Base-by-base conservation (phyloP, 2,797 vertebrate species). In the Pristis pectinata region DNA sequence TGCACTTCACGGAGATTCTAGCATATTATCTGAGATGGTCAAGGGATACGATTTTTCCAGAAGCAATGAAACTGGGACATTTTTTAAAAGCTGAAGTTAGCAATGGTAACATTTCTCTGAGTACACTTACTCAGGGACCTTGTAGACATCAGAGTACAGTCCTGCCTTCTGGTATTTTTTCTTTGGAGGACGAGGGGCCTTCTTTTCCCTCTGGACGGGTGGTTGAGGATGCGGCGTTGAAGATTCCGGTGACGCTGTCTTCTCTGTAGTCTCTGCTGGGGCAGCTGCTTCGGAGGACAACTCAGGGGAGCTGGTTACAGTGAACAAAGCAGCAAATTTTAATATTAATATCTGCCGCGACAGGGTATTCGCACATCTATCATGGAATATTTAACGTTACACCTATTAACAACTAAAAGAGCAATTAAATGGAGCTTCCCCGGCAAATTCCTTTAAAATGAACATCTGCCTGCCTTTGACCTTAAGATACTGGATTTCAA, bases 61-160 rank as follows among this genome's bases (percentile, higher is more conserved):
- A 56, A 27, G 15, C 30, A 87, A 87, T 5, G 27, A 13, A 59
- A 53, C 24, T 56, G 19, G 27, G 11, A 49, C 44, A 11, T 17
- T 77, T n/a, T n/a, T 41, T 10, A 11, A 9, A 41, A 22, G n/a
- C n/a, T n/a, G 27, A 85, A 53, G 13, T 30, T 6, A 30, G 49
- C 13, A 30, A 87, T 34, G 22, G 30, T 87, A 56, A 34, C 6
- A 87, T 7, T 87, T 59, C 53, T 34, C 53, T 34, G 41, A 70
- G 41, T 22, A 30, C 95, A 98, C 99, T 98, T 96, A 99, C 99
- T 99, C 98, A 95, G 97, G 96, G 44, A 97, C 99, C 98, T 99
- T 99, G 97, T 98, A 99, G 96, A 99, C 98, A 24, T 99, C 98
- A 4, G 99, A 99, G 97, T 99, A 99, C 95, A 99, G 98, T 94